Conservation (phyloP, 1,140 invertebrate genomes). For the Pomacea maculata region DNA sequence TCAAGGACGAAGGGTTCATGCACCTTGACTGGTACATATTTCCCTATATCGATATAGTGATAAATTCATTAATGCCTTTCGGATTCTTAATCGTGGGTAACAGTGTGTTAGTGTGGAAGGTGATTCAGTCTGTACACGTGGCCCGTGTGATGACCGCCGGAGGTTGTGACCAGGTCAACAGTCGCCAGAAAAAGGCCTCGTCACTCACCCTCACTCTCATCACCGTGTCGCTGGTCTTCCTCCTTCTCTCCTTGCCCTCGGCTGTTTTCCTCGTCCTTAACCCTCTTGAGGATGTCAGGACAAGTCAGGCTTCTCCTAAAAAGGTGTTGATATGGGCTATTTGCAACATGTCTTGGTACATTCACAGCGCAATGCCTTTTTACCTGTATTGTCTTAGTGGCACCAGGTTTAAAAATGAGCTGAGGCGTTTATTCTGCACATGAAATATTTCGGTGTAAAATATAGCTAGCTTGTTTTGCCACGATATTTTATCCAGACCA, state of each 20-base stretch:
- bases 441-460: too few relatives aligned
- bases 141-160: background rate
- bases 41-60: slow-evolving; percentile 14
- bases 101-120: slow-evolving; percentile 21
- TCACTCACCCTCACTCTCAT: background rate
- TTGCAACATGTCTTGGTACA: background rate
- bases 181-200: slow-evolving; percentile 1
- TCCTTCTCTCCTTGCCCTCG: background rate
- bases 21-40: background rate
- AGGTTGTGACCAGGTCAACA: background rate
- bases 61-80: slow-evolving; percentile 19
- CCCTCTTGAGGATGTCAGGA: background rate
- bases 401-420: background rate
- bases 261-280: background rate
- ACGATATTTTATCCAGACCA: too few relatives aligned
- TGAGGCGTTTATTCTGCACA: background rate
- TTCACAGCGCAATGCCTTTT: background rate
- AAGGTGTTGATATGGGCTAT: background rate
- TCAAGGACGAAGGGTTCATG: background rate
- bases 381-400: background rate
- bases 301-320: too few relatives aligned
- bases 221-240: background rate
- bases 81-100: slow-evolving; percentile 17
- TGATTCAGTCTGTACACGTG: slow-evolving; percentile 12
- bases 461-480: too few relatives aligned